Evolutionary conservation across 1,140 invertebrate genomes (phyloP), one percentile per base, ranked within the genome.

Genomic region (Drosophila ogumai): DNA sequence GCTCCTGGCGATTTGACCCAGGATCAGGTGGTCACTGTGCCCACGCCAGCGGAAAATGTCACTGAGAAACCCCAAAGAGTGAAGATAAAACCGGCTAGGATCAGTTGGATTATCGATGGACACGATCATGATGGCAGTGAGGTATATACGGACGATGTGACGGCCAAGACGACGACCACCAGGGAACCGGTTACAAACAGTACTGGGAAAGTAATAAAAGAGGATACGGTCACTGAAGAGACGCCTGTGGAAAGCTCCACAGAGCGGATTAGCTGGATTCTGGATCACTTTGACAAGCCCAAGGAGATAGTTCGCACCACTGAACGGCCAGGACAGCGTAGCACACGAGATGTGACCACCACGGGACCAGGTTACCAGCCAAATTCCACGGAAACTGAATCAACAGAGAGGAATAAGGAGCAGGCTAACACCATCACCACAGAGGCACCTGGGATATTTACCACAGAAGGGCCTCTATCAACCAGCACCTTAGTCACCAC

Each of bases 71-170:
- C 85, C 0, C 6, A 52, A 5, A 63, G 85, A 17, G 52, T 71
- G 5, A 88, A 88, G 55, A 90, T 90, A 8, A 90, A 86, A n/a
- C 85, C 81, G 5, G 50, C 78, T 0, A 68, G 81, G 31, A 79
- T 91, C 13, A 91, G 90, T 34, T 91, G 90, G 90, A 91, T 91
- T 19, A 81, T 91, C 22, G 90, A 91, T 64, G 84, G 84, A 9
- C 85, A 82, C 15, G 85, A 77, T 13, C 69, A 90, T 31, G 79
- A 90, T 44, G 81, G 76, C 32, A 55, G 58, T 36, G 82, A 74
- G 8, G 64, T 71, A 3, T 86, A 84, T 44, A 59, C 72, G 0
- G 78, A 82, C 43, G 76, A 80, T 49, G 72, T 38, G 32, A 38
- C 80, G 0, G 59, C 77, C 5, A 81, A 74, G 17, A 22, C 58